phyloP scores from a whole-genome alignment of 2,888 invertebrate species.

The Rhingia rostrata region DNA sequence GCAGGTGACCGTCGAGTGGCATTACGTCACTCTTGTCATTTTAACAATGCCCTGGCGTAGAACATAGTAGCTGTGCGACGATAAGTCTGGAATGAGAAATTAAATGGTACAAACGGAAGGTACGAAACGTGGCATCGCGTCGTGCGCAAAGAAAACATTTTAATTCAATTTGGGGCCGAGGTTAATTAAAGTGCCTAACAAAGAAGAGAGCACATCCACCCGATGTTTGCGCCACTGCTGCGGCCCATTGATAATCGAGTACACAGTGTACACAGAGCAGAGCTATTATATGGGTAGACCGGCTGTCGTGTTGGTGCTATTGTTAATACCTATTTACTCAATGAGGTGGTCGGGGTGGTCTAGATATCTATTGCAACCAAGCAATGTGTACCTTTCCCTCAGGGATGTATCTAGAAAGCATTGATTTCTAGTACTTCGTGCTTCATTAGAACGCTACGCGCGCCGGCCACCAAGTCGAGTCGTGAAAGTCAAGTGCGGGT shows the following conservation, averaged over 20 bases:
- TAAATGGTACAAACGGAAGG: constrained; percentile 21
- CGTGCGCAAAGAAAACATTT: constrained; percentile 50
- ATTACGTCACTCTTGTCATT: constrained; percentile 49
- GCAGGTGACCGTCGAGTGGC: constrained; percentile 42
- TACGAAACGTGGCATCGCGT: constrained; percentile 3
- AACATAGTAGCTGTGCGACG: no score
- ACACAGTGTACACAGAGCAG: neutral
- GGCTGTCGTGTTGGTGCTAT: neutral
- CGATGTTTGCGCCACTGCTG: constrained; percentile 1
- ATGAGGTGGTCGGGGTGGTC: neutral
- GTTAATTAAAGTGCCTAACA: constrained; percentile 64
- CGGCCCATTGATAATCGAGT: constrained; percentile 25
- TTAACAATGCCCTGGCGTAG: neutral
- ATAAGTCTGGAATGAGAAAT: neutral
- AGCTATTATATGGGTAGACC: neutral
- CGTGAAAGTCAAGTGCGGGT: constrained; percentile 44
- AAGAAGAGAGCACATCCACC: constrained; percentile 34
- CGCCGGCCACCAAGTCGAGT: neutral
- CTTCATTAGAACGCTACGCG: constrained; percentile 50
- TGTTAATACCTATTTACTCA: neutral
- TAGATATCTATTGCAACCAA: constrained; percentile 30
- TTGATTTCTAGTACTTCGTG: constrained; percentile 55
- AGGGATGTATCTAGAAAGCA: constrained; percentile 57
- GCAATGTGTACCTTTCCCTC: constrained; percentile 38
- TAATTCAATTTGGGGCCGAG: constrained; percentile 63